Conservation (phyloP, 2,888 invertebrate species). For the Volucella zonaria region DNA sequence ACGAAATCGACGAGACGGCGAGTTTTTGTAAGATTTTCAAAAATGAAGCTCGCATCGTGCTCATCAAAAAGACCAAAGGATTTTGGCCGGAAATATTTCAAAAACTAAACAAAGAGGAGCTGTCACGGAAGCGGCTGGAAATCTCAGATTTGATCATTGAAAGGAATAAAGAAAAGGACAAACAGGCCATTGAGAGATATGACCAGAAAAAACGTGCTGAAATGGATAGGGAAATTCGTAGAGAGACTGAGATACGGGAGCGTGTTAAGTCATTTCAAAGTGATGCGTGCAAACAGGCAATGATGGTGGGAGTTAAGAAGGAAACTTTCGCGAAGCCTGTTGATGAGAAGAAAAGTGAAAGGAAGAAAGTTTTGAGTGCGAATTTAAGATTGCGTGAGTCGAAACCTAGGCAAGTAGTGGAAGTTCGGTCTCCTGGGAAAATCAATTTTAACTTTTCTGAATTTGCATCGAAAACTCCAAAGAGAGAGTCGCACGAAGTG, state of each 20-base stretch:
- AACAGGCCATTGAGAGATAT: slow-evolving; percentile 78
- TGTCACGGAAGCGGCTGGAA: slow-evolving; percentile 79
- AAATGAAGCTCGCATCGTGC: slow-evolving; percentile 80
- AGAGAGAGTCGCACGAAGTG: slow-evolving; percentile 80
- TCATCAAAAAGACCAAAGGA: slow-evolving; percentile 79
- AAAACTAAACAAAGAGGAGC: slow-evolving; percentile 78
- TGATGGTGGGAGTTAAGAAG: slow-evolving; percentile 65
- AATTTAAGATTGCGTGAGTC: slow-evolving; percentile 23
- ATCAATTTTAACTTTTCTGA: slow-evolving; percentile 80
- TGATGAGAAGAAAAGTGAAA: slow-evolving; percentile 53
- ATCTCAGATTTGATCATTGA: slow-evolving; percentile 79
- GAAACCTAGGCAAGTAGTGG: slow-evolving; percentile 74
- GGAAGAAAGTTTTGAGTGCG: slow-evolving; percentile 52
- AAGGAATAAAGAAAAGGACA: slow-evolving; percentile 80
- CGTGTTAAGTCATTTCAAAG: slow-evolving; percentile 79
- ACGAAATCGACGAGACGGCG: slow-evolving; percentile 80
- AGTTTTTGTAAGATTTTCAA: slow-evolving; percentile 81
- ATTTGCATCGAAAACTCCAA: slow-evolving; percentile 78
- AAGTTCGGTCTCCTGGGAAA: slow-evolving; percentile 78
- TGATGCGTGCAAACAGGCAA: slow-evolving; percentile 74
- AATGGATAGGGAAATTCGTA: slow-evolving; percentile 79
- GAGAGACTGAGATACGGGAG: slow-evolving; percentile 80
- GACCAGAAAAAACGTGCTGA: slow-evolving; percentile 79
- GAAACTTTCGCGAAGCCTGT: slow-evolving; percentile 44
- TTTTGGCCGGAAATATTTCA: slow-evolving; percentile 81